Conservation (phyloP, 1,140 invertebrate species). For the Aporrectodea caliginosa region DNA sequence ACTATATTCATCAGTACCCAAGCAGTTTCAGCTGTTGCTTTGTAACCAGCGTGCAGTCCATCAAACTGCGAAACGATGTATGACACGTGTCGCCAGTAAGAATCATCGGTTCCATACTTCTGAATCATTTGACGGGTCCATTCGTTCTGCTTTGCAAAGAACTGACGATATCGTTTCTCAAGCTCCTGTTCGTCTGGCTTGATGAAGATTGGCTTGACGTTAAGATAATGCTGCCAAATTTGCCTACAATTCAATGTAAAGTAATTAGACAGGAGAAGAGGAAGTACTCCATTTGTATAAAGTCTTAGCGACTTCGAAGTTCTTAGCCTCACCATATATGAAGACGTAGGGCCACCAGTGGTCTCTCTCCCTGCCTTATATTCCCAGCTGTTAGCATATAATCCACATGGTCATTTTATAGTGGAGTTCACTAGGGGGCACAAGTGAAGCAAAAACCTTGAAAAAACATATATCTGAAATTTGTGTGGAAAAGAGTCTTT, state of each 20-base stretch:
- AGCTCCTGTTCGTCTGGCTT: background rate
- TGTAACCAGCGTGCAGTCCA: slow-evolving; percentile 27
- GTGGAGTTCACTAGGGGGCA: too few relatives aligned
- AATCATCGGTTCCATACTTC: slow-evolving; percentile 3
- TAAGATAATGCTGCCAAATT: slow-evolving; percentile 18
- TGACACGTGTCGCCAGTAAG: slow-evolving; percentile 25
- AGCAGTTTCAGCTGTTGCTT: background rate
- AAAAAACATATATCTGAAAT: too few relatives aligned
- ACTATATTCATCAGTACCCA: slow-evolving; percentile 7
- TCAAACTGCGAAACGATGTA: slow-evolving; percentile 20
- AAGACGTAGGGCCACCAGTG: too few relatives aligned
- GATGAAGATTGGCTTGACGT: slow-evolving; percentile 18
- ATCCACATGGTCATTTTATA: too few relatives aligned
- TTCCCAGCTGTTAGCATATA: too few relatives aligned
- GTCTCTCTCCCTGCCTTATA: too few relatives aligned
- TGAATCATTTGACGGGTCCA: slow-evolving; percentile 13
- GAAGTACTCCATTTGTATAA: too few relatives aligned
- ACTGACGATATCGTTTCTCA: slow-evolving; percentile 15
- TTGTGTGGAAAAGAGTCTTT: too few relatives aligned
- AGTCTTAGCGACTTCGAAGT: too few relatives aligned
- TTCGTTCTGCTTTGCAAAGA: slow-evolving; percentile 16
- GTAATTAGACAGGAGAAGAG: too few relatives aligned
- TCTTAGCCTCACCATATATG: too few relatives aligned
- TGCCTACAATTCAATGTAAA: slow-evolving; percentile 19
- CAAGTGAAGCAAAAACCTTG: too few relatives aligned